These are phyloP conservation scores for Megaustenia siamemsis DNA, from an alignment of 2,888 invertebrate species.

Conservation along the genomic window DNA sequence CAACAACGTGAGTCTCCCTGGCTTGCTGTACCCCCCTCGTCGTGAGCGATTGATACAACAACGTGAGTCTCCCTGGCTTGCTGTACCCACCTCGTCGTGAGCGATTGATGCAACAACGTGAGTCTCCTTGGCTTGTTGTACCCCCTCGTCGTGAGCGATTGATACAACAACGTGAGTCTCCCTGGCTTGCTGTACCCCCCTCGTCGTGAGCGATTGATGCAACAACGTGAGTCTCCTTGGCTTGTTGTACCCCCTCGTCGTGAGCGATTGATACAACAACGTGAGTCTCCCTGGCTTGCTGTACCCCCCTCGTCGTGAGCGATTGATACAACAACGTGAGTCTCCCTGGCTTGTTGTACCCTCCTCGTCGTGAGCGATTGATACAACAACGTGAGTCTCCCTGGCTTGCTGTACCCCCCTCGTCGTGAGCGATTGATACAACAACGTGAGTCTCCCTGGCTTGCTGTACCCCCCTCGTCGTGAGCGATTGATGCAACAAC, in stretches of 20 bases:
- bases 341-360: neutral
- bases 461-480: no score
- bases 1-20: no score
- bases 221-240: neutral
- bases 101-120: neutral
- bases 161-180: neutral
- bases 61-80: neutral
- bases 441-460: neutral
- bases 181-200: neutral
- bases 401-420: neutral
- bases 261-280: neutral
- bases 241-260: no score
- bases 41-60: neutral
- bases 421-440: no score
- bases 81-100: no score
- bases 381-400: neutral
- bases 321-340: neutral
- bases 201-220: no score
- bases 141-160: no score
- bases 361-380: no score
- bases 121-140: neutral
- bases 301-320: no score
- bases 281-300: neutral
- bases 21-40: no score
- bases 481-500: neutral